These are phyloP conservation scores for Ochropleura leucogaster DNA, from an alignment of 2,888 invertebrate genomes.

Conservation along the genomic window DNA sequence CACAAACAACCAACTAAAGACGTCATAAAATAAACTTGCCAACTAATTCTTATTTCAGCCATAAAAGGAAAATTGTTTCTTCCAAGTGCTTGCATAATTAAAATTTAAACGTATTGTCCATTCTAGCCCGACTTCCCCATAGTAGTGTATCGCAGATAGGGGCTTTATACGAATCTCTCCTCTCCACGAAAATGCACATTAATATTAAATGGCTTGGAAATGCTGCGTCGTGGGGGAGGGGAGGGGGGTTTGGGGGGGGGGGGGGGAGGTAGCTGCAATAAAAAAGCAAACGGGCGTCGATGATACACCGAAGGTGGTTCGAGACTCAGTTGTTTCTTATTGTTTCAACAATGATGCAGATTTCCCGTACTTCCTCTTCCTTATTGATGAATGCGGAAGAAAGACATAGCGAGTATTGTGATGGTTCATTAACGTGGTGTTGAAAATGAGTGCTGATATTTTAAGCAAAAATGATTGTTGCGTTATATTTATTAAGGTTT, in stretches of 20 bases:
- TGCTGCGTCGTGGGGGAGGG: slow-evolving; percentile 85
- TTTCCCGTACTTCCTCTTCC: slow-evolving; percentile 32
- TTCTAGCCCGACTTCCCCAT: slow-evolving; percentile 81
- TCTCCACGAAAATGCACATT: slow-evolving; percentile 91
- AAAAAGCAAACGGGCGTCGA: slow-evolving; percentile 86
- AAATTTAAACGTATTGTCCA: slow-evolving; percentile 86
- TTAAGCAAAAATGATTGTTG: not conserved
- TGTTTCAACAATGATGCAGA: slow-evolving; percentile 65
- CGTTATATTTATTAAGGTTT: not conserved
- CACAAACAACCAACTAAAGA: slow-evolving; percentile 37
- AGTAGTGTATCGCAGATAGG: slow-evolving; percentile 87
- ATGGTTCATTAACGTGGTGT: slow-evolving; percentile 7
- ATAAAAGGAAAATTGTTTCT: slow-evolving; percentile 73
- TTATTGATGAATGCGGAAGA: slow-evolving; percentile 11
- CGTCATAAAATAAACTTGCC: slow-evolving; percentile 58
- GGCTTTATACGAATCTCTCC: slow-evolving; percentile 89
- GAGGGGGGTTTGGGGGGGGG: slow-evolving; percentile 65
- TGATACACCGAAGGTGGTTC: slow-evolving; percentile 82
- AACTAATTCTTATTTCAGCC: slow-evolving; percentile 68
- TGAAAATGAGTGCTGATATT: not conserved
- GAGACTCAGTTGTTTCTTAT: slow-evolving; percentile 78
- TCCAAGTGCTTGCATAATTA: slow-evolving; percentile 80
- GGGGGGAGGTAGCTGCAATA: slow-evolving; percentile 81
- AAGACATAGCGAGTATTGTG: slow-evolving; percentile 6
- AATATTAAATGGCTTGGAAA: slow-evolving; percentile 91